Evolutionary conservation across 2,797 vertebrate species (phyloP), one percentile per base, ranked within the genome.

Genomic region (Steatocranus sp.): DNA sequence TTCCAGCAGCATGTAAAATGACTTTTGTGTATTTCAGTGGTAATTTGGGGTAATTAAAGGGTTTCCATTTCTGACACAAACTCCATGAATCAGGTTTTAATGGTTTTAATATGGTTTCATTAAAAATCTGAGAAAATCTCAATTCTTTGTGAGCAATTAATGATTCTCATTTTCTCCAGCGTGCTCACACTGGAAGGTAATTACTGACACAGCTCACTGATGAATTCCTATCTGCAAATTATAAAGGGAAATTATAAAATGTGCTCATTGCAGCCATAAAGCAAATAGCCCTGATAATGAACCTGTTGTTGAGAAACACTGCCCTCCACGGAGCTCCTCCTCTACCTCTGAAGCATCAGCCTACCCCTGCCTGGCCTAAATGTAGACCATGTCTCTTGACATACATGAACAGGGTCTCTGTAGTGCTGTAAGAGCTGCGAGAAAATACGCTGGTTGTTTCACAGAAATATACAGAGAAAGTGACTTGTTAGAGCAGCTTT

Each of bases 231-330:
- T 73, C 66, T 48, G 23, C 63, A 79, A 91, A 81, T 82, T 82
- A 87, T 78, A 27, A 81, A 70, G 48, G 48, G 86, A 87, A 80
- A 86, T 91, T 91, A 89, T 91, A 87, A 86, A 87, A 81, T 77
- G 75, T 75, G 46, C 83, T 88, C 81, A 91, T 86, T 86, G 82
- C 85, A 63, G 68, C 77, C 70, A 87, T 92, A 85, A 94, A 91
- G 73, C 81, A 58, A n/a, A 77, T 10, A 46, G 63, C 3, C 25
- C 43, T 23, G 76, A 88, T 84, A 85, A 86, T 87, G 75, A 87
- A 90, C 80, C 76, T 85, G 79, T 89, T 86, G 86, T 85, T 76
- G 38, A 80, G 75, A 79, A 87, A 81, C 86, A 80, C 80, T 83
- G 58, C 63, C 84, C 79, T 82, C 82, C 17, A 4, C 51, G 56